Percentiles rank a stretch among this genome's conserved stretches.
phyloP scores from a whole-genome alignment of 64 coral and sea anemone genomes.

The Stichodactyla mertensii region DNA sequence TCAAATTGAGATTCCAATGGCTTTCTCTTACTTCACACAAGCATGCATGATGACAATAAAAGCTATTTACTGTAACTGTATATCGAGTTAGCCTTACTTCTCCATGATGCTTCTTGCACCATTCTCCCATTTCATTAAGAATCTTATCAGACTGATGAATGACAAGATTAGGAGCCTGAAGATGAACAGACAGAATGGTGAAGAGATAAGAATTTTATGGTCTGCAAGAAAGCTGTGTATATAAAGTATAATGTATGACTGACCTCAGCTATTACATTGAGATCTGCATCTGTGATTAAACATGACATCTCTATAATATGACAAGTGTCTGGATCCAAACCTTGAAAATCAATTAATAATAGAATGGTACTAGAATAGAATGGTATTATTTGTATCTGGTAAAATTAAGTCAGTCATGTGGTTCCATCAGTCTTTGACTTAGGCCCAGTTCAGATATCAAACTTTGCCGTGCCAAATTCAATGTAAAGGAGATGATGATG shows the following conservation, averaged over 20 bases:
- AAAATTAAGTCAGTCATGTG: too few relatives aligned
- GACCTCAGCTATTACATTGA: constrained; percentile 92
- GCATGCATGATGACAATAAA: background rate
- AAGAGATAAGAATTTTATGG: too few relatives aligned
- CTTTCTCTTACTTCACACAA: background rate
- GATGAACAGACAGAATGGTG: background rate
- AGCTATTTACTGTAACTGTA: too few relatives aligned
- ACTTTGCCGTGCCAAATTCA: too few relatives aligned
- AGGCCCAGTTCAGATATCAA: too few relatives aligned
- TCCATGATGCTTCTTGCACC: constrained; percentile 86
- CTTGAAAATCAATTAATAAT: constrained; percentile 27
- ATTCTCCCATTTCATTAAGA: constrained; percentile 83
- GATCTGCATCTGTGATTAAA: constrained; percentile 82
- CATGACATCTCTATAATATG: constrained; percentile 99
- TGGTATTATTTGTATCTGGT: background rate
- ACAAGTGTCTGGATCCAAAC: constrained; percentile 69
- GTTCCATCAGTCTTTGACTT: too few relatives aligned
- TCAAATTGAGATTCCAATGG: background rate
- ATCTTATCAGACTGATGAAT: constrained; percentile 82
- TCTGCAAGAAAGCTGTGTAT: background rate
- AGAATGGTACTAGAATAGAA: too few relatives aligned
- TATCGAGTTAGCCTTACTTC: constrained; percentile 35
- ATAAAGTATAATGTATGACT: background rate
- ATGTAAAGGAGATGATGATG: too few relatives aligned
- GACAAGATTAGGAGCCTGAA: constrained; percentile 83